These are phyloP conservation scores for Amphipoea oculea DNA, from an alignment of 2,888 invertebrate genomes.

Conservation along the genomic window DNA sequence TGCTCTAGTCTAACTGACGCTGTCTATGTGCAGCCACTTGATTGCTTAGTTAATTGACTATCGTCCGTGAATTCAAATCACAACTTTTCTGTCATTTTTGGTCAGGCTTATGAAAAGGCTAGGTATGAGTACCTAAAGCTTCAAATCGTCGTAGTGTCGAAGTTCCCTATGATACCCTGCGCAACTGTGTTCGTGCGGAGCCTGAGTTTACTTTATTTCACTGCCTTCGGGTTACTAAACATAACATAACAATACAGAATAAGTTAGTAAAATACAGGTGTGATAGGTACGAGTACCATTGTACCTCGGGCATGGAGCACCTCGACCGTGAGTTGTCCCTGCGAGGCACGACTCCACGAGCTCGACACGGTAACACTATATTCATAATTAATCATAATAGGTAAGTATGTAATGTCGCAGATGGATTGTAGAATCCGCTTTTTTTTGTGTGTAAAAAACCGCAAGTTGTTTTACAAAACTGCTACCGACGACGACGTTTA, in stretches of 20 bases:
- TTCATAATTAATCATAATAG: not conserved
- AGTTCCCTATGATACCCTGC: not conserved
- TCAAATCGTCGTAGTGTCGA: not conserved
- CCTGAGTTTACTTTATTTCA: not conserved
- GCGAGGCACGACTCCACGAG: not conserved
- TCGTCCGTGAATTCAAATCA: not conserved
- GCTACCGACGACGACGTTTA: too few relatives aligned
- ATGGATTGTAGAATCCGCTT: too few relatives aligned
- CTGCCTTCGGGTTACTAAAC: not conserved
- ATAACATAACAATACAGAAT: not conserved
- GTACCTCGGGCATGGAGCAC: not conserved
- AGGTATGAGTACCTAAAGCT: not conserved
- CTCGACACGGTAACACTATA: not conserved
- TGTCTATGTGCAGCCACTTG: not conserved
- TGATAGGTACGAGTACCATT: too few relatives aligned
- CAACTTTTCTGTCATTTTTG: not conserved
- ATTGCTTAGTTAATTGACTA: conserved; percentile 1
- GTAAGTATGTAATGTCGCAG: not conserved
- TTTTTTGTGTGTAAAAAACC: too few relatives aligned
- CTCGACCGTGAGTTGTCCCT: not conserved
- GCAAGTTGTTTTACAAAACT: too few relatives aligned
- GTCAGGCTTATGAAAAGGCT: not conserved
- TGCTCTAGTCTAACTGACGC: not conserved
- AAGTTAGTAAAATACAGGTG: not conserved
- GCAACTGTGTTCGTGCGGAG: not conserved